Conservation (phyloP, 1,140 invertebrate genomes). For the Penaeus vannamei region DNA sequence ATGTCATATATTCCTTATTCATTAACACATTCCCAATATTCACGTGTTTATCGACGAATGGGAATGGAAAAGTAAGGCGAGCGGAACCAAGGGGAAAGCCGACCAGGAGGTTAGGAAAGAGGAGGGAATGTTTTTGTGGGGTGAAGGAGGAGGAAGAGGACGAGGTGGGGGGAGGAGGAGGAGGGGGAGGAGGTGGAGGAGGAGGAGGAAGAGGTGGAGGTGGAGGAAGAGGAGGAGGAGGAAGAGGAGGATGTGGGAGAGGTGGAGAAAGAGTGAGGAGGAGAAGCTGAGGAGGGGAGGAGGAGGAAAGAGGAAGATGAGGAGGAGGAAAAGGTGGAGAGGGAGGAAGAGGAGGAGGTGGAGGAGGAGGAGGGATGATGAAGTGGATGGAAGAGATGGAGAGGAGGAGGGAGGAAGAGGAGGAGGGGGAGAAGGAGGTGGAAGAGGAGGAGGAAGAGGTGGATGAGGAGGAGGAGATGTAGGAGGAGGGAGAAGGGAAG, state of each 20-base stretch:
- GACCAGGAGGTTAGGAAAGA: no score
- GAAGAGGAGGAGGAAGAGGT: not conserved
- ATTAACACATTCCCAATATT: no score
- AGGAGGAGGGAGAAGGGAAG: no score
- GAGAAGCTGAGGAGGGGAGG: not conserved
- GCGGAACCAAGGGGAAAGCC: no score
- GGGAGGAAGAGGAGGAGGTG: not conserved
- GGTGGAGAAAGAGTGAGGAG: not conserved
- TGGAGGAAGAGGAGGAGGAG: not conserved
- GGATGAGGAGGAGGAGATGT: not conserved
- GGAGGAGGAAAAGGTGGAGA: not conserved
- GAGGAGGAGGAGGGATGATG: not conserved
- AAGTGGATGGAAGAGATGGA: not conserved
- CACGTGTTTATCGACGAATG: no score
- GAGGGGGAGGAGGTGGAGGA: not conserved
- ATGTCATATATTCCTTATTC: no score
- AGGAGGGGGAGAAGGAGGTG: not conserved
- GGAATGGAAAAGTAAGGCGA: no score
- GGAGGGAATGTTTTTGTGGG: not conserved
- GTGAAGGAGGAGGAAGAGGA: not conserved
- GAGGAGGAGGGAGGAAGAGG: not conserved
- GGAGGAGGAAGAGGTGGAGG: not conserved
- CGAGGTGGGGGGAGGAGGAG: not conserved
- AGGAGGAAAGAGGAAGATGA: not conserved
- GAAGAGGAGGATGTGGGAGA: not conserved